Conservation (phyloP, 2,113 vertebrate genomes). For the mouse (Mus musculus) region DNA sequence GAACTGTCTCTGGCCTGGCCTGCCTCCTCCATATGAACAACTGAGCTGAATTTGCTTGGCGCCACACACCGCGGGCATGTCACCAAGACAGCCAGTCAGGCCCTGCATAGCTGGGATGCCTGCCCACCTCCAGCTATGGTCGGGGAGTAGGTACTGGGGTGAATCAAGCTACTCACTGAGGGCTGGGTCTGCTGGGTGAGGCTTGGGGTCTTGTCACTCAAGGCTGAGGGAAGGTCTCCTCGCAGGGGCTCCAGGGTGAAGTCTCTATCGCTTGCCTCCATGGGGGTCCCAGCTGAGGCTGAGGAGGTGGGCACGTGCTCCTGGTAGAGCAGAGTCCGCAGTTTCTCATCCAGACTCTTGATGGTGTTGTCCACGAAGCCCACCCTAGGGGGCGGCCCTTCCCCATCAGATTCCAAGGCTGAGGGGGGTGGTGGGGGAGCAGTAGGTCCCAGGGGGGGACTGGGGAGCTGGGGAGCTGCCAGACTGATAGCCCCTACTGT, state of each 20-base stretch:
- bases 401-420: conserved; percentile 92
- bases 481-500: conserved; percentile 69
- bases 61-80: too few species aligned
- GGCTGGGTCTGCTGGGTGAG: conserved; percentile 14
- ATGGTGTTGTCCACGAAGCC: conserved; percentile 97
- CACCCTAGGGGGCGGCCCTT: conserved; percentile 92
- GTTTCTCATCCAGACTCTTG: conserved; percentile 97
- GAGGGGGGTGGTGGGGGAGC: conserved; percentile 82
- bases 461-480: conserved; percentile 70
- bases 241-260: conserved; percentile 88
- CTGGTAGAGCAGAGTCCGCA: conserved; percentile 97
- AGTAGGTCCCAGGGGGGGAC: conserved; percentile 62
- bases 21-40: not conserved
- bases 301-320: conserved; percentile 95
- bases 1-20: not conserved
- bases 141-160: not conserved
- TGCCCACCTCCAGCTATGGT: not conserved
- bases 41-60: not conserved
- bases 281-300: conserved; percentile 88
- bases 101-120: not conserved
- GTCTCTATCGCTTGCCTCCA: conserved; percentile 86
- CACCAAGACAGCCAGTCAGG: fast-evolving
- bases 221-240: conserved; percentile 83
- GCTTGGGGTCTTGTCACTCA: conserved; percentile 48
- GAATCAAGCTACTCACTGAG: not conserved